These are phyloP conservation scores for Eulithis testata DNA, from an alignment of 2,888 invertebrate genomes.

Conservation along the genomic window DNA sequence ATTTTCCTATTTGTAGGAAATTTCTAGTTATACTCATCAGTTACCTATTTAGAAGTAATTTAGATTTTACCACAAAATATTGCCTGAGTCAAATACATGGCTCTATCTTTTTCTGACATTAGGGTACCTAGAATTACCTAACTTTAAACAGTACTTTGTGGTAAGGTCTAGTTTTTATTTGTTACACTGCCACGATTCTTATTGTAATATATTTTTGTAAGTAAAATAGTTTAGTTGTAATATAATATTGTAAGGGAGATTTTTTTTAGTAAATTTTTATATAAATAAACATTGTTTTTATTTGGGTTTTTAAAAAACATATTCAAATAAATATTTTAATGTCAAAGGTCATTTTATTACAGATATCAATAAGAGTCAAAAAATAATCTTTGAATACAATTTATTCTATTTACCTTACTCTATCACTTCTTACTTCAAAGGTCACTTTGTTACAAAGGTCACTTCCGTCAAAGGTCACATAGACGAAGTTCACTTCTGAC, in stretches of 20 bases:
- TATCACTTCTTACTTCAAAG: slow-evolving; percentile 13
- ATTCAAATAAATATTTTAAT: background rate
- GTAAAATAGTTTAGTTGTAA: slow-evolving; percentile 55
- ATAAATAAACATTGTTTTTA: slow-evolving; percentile 46
- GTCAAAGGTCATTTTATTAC: too few species aligned
- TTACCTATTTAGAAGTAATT: slow-evolving; percentile 61
- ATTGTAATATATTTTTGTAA: slow-evolving; percentile 67
- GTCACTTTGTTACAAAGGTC: slow-evolving; percentile 17
- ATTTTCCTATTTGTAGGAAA: slow-evolving; percentile 50
- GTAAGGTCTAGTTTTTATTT: slow-evolving; percentile 31
- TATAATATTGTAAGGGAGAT: slow-evolving; percentile 60
- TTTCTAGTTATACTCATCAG: slow-evolving; percentile 56
- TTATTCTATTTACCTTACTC: slow-evolving; percentile 23
- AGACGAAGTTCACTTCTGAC: slow-evolving; percentile 37
- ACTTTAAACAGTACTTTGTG: slow-evolving; percentile 19
- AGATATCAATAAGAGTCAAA: background rate
- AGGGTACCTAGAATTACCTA: background rate
- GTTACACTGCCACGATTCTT: slow-evolving; percentile 67
- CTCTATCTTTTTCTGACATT: background rate
- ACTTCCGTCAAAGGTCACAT: slow-evolving; percentile 39
- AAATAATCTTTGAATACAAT: slow-evolving; percentile 10
- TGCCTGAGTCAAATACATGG: background rate
- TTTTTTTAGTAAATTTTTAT: slow-evolving; percentile 69
- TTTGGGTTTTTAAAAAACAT: slow-evolving; percentile 17
- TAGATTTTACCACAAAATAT: slow-evolving; percentile 18